Base-by-base conservation (phyloP, 2,888 invertebrate genomes). In the Epistrophella euchroma region DNA sequence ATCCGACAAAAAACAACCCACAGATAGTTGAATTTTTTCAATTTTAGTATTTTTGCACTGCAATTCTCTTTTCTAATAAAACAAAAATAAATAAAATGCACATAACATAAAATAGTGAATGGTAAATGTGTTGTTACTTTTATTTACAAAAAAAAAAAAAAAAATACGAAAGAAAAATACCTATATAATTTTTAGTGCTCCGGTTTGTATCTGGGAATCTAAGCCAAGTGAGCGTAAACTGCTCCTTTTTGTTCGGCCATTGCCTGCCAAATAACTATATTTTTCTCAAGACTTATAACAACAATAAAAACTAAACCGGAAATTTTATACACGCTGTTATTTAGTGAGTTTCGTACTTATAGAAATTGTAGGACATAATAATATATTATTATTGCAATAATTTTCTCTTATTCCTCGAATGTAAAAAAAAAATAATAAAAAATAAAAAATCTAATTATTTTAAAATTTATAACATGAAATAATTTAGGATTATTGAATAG, bases 371-470 rank as follows among this genome's bases (percentile, higher is more conserved):
- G 90, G 90, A 91, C 91, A 90, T 89, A 89, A 91, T 90, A 90
- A 91, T 91, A 90, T 90, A 91, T 91, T 90, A 90, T 91, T 88
- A 90, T 91, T 88, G 90, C 89, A 89, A 90, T 90, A 90, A 90
- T 89, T 88, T 55, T 43, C 78, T 56, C 2, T 45, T 52, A 50
- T 58, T 19, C 32, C 56, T 55, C 76, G 25, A 52, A 58, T 66
- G 35, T 68, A 74, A 71, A 75, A 82, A 78, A 89, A 6, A 10
- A 47, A 64, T n/a, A 13, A 40, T 2, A 91, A 91, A 91, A 25
- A 25, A 32, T 7, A 0, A 6, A 0, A 32, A 91, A 90, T 90
- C 91, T 91, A 91, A 91, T 91, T 91, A 91, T 91, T 90, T 90
- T 90, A 83, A 91, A 91, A 92, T 91, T 91, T 92, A 91, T 92